phyloP scores from a whole-genome alignment of 1,140 invertebrate species.

The Drosophila tsacasi region DNA sequence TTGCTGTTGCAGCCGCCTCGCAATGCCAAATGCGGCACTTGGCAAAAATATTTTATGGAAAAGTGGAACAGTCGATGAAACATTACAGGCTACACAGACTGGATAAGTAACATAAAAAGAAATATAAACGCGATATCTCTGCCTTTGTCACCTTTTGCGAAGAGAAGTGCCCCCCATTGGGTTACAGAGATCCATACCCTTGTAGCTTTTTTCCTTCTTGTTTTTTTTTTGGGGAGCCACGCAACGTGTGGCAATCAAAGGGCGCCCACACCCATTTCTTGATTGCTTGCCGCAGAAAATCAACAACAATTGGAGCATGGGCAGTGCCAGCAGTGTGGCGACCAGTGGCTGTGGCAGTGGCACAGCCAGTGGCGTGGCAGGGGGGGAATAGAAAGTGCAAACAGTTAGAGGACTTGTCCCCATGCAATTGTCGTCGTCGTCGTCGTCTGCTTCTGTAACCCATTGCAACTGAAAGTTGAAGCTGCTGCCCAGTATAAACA shows the following conservation, averaged over 20 bases:
- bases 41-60: constrained; percentile 84
- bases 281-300: constrained; percentile 46
- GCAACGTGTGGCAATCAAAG: constrained; percentile 41
- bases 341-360: constrained; percentile 1
- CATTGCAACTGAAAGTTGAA: constrained; percentile 64
- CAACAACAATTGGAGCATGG: constrained; percentile 49
- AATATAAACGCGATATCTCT: constrained; percentile 12
- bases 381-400: constrained; percentile 76
- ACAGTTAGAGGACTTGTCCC: constrained; percentile 74
- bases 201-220: no score
- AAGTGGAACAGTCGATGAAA: constrained; percentile 84
- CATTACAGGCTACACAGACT: constrained; percentile 60
- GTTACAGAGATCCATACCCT: not conserved
- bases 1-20: constrained; percentile 17
- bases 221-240: not conserved
- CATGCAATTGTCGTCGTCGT: constrained; percentile 48
- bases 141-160: constrained; percentile 13
- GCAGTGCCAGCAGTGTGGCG: constrained; percentile 25
- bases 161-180: not conserved
- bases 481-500: constrained; percentile 71
- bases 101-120: constrained; percentile 43
- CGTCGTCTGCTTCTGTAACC: constrained; percentile 56
- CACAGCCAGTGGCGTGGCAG: constrained; percentile 6
- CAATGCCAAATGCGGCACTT: constrained; percentile 78
- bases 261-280: constrained; percentile 51